Conservation (phyloP, 92 coral and sea anemone genomes). For the Meandrina meandrites region DNA sequence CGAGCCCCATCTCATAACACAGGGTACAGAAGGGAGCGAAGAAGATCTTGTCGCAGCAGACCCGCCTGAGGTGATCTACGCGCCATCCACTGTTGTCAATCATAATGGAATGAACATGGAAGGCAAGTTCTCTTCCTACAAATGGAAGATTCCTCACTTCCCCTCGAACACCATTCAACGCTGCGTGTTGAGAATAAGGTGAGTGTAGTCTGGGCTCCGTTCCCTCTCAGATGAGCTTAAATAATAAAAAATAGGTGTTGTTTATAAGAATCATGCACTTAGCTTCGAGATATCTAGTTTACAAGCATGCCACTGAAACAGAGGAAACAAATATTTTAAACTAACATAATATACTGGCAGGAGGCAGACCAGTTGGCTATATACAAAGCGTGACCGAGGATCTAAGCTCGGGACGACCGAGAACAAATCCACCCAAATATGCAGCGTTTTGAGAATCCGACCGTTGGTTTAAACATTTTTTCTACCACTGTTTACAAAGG, state of each 20-base stretch:
- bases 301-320: too few relatives aligned
- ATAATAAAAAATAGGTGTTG: too few relatives aligned
- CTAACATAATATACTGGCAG: too few relatives aligned
- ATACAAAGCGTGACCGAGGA: too few relatives aligned
- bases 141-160: constrained; percentile 35
- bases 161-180: constrained; percentile 40
- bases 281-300: too few relatives aligned
- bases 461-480: too few relatives aligned
- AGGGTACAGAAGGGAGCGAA: constrained; percentile 5
- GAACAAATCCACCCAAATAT: too few relatives aligned
- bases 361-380: too few relatives aligned
- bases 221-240: not conserved
- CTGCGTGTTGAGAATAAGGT: constrained; percentile 50
- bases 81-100: constrained; percentile 46
- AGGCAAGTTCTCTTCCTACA: constrained; percentile 37
- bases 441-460: not conserved
- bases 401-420: too few relatives aligned
- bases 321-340: too few relatives aligned
- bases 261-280: too few relatives aligned
- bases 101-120: constrained; percentile 42
- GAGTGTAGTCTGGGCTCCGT: not conserved
- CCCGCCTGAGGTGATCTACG: constrained; percentile 20
- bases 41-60: constrained; percentile 16
- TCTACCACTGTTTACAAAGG: too few relatives aligned
- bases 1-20: constrained; percentile 28